Base-by-base conservation (phyloP, 2,888 invertebrate genomes). In the Anarsia innoxiella region DNA sequence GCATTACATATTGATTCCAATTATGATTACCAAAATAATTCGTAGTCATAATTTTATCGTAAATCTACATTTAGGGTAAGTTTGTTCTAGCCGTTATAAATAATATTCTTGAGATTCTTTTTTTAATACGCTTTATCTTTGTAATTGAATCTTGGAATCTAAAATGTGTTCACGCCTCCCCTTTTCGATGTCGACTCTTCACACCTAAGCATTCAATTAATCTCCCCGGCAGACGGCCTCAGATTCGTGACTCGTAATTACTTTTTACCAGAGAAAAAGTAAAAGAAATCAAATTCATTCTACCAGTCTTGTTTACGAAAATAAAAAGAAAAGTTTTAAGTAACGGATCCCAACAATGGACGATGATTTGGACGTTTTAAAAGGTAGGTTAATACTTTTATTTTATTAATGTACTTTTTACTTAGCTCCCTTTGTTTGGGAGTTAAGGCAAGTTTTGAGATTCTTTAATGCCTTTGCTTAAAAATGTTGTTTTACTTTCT, bases 201-300 rank as follows among this genome's bases (percentile, higher is more conserved):
- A 74, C 77, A 78, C 77, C 75, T 75, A 73, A 76, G 77, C 79
- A 83, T 83, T 83, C 80, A 83, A 83, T 83, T 82, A 80, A 79
- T 76, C 72, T 72, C 53, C 48, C 61, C 69, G 66, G 68, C 68
- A 70, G 71, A 65, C 59, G 12, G 64, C 51, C 64, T 52, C 55
- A 57, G 66, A 66, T 66, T 78, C 80, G 79, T 80, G 82, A 77
- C 77, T 72, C 29, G 75, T 77, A 74, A 79, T 79, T 74, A 74
- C 71, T 74, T 79, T 77, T 77, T 73, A 51, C 70, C 51, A 52
- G 42, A 56, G 69, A 59, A 72, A 70, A 58, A 64, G 65, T n/a
- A 11, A 23, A 16, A 23, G 28, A 37, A 30, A 12, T 31, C 1
- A 11, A 31, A 52, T 49, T 53, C 50, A 51, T 53, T 56, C 53